Evolutionary conservation across 2,113 vertebrate species (phyloP).

Genomic region (Oophaga pumilio): DNA sequence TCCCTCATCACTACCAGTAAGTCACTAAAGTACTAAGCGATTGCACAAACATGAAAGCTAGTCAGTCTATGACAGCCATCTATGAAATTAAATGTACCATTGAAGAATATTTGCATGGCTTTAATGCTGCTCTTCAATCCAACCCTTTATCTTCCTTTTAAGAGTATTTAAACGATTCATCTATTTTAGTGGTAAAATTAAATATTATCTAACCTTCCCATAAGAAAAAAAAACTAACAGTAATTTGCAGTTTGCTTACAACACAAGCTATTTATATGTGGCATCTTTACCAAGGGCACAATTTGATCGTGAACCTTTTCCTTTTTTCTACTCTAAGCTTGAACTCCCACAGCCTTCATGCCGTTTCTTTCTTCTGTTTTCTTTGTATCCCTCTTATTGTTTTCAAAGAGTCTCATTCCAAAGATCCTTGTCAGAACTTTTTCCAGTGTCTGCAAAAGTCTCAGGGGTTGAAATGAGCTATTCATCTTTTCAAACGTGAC

Average conservation of each 20-base stretch:
- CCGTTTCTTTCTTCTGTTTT: conserved; percentile 51
- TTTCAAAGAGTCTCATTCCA: conserved; percentile 58
- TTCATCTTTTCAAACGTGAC: conserved; percentile 53
- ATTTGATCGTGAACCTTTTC: conserved; percentile 48
- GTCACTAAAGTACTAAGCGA: neutral
- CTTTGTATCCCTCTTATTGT: conserved; percentile 56
- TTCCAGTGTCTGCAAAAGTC: conserved; percentile 55
- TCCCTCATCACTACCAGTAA: no score
- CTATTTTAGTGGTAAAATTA: neutral
- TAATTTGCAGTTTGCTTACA: conserved; percentile 29
- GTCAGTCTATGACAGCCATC: neutral
- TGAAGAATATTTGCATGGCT: neutral
- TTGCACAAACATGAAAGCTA: neutral
- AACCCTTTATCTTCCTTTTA: neutral
- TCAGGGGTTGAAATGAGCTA: conserved; percentile 54
- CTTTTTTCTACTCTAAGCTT: conserved; percentile 49
- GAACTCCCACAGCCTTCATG: conserved; percentile 52
- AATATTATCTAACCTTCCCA: conserved; percentile 24
- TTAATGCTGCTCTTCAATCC: no score
- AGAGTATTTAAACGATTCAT: neutral
- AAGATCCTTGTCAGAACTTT: conserved; percentile 58
- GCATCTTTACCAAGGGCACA: conserved; percentile 55
- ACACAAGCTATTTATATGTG: conserved; percentile 45
- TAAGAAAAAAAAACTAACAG: neutral
- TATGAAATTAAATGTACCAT: neutral